A percentile compares a stretch with the other conserved stretches of the same genome.
These are phyloP conservation scores for Stictocephala bisonia DNA, from an alignment of 2,888 invertebrate species.

Conservation along the genomic window DNA sequence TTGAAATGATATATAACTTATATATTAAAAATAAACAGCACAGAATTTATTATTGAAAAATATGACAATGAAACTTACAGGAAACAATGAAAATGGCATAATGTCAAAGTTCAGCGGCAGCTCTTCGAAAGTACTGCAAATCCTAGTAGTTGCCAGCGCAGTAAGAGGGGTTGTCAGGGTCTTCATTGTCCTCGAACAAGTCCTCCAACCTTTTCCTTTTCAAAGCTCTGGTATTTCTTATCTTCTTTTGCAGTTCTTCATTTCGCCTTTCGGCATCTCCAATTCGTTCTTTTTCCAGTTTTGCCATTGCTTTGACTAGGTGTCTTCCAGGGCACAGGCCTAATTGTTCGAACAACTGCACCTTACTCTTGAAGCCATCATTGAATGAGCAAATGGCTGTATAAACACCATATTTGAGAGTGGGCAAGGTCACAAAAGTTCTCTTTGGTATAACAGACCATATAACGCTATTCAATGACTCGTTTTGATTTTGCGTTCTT, in stretches of 20 bases:
- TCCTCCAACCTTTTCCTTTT: conserved; percentile 34
- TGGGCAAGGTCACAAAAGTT: conserved; percentile 41
- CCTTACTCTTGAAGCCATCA: conserved; percentile 38
- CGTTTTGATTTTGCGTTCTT: conserved; percentile 45
- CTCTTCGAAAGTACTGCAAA: too few species aligned
- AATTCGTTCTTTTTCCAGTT: too few species aligned
- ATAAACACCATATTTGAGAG: conserved; percentile 44
- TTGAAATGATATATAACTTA: too few species aligned
- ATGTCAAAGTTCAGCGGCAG: too few species aligned
- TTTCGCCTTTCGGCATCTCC: conserved; percentile 2
- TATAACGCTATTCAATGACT: conserved; percentile 32
- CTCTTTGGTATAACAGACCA: conserved; percentile 48
- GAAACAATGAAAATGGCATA: too few species aligned
- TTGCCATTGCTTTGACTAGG: conserved; percentile 23
- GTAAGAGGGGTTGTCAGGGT: conserved; percentile 24
- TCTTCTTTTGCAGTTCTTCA: conserved; percentile 27
- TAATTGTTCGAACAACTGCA: conserved; percentile 15
- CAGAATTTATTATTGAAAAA: too few species aligned
- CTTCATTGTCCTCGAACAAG: conserved; percentile 28
- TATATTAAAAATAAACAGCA: too few species aligned
- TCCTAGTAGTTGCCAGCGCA: conserved; percentile 21
- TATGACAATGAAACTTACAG: too few species aligned
- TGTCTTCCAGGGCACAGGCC: conserved; percentile 29
- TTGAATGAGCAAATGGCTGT: conserved; percentile 41
- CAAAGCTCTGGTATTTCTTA: conserved; percentile 21